A percentile compares a stretch with the other conserved stretches of the same genome.
Evolutionary conservation across 2,113 vertebrate species (phyloP).

Genomic region (Dunckerocampus dactyliophorus): DNA sequence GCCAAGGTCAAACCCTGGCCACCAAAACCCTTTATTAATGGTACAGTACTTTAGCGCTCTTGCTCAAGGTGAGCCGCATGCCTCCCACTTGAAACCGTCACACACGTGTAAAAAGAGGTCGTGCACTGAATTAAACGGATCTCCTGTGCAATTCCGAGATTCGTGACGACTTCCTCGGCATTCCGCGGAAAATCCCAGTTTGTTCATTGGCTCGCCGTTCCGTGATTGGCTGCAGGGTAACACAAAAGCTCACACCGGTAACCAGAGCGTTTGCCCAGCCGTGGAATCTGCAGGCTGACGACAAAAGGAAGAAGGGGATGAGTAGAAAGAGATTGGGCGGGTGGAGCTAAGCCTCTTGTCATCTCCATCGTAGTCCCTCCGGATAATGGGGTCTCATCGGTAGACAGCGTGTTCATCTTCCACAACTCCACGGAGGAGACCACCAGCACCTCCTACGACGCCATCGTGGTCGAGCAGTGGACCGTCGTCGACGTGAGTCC

Average conservation of each 20-base stretch:
- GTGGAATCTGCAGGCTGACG: conserved; percentile 42
- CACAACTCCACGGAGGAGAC: conserved; percentile 81
- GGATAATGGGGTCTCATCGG: conserved; percentile 62
- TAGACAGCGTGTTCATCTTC: conserved; percentile 92
- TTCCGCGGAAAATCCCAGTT: conserved; percentile 12
- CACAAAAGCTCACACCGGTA: conserved; percentile 27
- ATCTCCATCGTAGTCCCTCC: conserved; percentile 19
- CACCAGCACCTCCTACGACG: conserved; percentile 80
- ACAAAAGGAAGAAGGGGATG: conserved; percentile 25
- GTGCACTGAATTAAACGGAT: no score
- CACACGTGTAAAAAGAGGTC: no score
- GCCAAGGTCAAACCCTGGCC: no score
- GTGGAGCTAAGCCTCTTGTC: conserved; percentile 23
- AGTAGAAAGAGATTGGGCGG: conserved; percentile 33
- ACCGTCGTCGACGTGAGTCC: conserved; percentile 86
- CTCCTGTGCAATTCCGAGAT: no score
- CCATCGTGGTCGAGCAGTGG: conserved; percentile 97
- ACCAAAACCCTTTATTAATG: no score
- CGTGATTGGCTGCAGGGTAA: conserved; percentile 11
- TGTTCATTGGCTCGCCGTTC: conserved; percentile 3
- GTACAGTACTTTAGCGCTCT: no score
- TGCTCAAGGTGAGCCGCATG: no score
- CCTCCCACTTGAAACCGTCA: no score
- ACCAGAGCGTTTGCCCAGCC: conserved; percentile 39
- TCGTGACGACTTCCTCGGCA: no score